Percentiles rank a stretch among this genome's conserved stretches.
Evolutionary conservation across 2,113 vertebrate species (phyloP).

Genomic region (Menidia beryllina): DNA sequence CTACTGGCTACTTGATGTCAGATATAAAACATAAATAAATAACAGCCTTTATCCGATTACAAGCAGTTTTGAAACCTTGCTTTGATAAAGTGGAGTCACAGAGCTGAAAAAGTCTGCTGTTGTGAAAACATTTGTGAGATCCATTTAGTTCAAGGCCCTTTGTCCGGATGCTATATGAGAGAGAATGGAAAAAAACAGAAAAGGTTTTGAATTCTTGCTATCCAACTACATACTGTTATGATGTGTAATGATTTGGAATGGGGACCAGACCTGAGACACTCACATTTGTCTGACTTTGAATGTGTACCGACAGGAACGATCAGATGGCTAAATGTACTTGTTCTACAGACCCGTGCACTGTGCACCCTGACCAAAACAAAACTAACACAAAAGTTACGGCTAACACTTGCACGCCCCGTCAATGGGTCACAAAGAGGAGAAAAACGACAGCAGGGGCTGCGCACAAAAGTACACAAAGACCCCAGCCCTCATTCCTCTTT

Average conservation of each 20-base stretch:
- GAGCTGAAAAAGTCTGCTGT: slow-evolving; percentile 34
- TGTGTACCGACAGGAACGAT: slow-evolving; percentile 40
- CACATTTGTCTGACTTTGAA: slow-evolving; percentile 6
- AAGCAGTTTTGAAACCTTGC: no score
- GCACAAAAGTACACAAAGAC: slow-evolving; percentile 73
- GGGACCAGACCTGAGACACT: neutral
- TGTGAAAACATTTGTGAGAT: slow-evolving; percentile 64
- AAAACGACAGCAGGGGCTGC: slow-evolving; percentile 46
- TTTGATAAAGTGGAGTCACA: no score
- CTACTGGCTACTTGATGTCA: no score
- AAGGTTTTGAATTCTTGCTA: no score
- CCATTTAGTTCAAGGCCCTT: no score
- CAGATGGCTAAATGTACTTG: slow-evolving; percentile 68
- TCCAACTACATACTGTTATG: no score
- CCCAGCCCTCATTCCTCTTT: slow-evolving; percentile 58
- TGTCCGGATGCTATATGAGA: no score
- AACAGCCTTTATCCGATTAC: no score
- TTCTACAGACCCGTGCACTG: slow-evolving; percentile 14
- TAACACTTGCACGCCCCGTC: slow-evolving; percentile 64
- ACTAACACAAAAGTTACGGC: slow-evolving; percentile 73
- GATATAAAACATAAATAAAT: no score
- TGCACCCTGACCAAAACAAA: slow-evolving; percentile 53
- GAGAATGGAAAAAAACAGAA: neutral
- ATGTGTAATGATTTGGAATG: neutral
- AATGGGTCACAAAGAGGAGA: slow-evolving; percentile 64